Conservation (phyloP, 1,140 invertebrate species). For the Ips nitidus region DNA sequence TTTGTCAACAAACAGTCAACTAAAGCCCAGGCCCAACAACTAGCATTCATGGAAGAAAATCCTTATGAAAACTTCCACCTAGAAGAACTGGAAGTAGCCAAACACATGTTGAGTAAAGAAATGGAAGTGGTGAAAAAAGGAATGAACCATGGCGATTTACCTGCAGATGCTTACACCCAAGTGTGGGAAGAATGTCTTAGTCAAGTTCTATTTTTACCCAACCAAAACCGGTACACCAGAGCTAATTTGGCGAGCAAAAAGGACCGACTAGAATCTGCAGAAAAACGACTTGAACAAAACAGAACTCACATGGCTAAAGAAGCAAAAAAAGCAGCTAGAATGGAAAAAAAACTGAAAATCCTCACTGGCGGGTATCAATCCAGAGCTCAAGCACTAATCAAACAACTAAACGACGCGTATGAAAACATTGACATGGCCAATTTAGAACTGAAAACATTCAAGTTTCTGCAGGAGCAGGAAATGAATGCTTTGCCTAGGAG, state of each 20-base stretch:
- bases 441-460: conserved; percentile 91
- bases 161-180: conserved; percentile 64
- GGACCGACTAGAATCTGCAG: conserved; percentile 85
- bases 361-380: conserved; percentile 90
- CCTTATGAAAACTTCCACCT: conserved; percentile 68
- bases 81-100: conserved; percentile 72
- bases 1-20: conserved; percentile 49
- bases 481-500: conserved; percentile 86
- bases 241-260: conserved; percentile 95
- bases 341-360: conserved; percentile 97
- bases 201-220: conserved; percentile 56
- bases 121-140: conserved; percentile 89
- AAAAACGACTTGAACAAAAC: conserved; percentile 92
- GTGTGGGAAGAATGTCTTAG: conserved; percentile 97
- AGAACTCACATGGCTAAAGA: conserved; percentile 91
- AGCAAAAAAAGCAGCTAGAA: conserved; percentile 93
- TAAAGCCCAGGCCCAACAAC: conserved; percentile 67
- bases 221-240: conserved; percentile 72
- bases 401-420: conserved; percentile 84
- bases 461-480: conserved; percentile 88
- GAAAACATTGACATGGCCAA: conserved; percentile 89
- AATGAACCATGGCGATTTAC: conserved; percentile 93
- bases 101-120: conserved; percentile 72
- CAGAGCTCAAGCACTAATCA: conserved; percentile 82
- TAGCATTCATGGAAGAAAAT: conserved; percentile 81